Percentiles rank a stretch among this genome's conserved stretches.
Evolutionary conservation across 1,140 invertebrate species (phyloP).

Genomic region (Hetaerina americana): DNA sequence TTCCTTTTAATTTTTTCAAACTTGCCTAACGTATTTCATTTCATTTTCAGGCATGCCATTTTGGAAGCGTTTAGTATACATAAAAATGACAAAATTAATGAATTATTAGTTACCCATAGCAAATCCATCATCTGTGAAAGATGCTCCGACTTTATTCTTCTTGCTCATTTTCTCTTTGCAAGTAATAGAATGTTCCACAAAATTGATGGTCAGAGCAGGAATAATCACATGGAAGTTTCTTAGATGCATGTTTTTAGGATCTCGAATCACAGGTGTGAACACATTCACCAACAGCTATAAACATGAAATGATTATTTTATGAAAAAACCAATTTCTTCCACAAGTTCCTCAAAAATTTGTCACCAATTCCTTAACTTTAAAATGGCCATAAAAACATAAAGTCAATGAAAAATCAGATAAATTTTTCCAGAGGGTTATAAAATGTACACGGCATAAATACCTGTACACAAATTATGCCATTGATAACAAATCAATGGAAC

Average conservation of each 20-base stretch:
- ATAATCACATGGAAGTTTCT: conserved; percentile 90
- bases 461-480: too few species aligned
- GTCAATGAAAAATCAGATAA: background rate
- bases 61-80: too few species aligned
- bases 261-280: conserved; percentile 77
- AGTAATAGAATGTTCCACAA: conserved; percentile 81
- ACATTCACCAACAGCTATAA: conserved; percentile 74
- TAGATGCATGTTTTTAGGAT: conserved; percentile 78
- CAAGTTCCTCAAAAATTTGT: background rate
- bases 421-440: too few species aligned
- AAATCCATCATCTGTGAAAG: conserved; percentile 97
- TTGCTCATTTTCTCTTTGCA: conserved; percentile 84
- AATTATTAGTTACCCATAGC: conserved; percentile 71
- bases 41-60: too few species aligned
- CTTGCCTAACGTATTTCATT: too few species aligned
- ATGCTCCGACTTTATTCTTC: conserved; percentile 67
- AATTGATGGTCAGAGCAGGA: conserved; percentile 88
- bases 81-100: too few species aligned
- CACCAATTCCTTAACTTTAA: background rate
- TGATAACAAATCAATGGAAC: too few species aligned
- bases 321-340: background rate
- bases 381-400: background rate
- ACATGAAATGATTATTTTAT: conserved; percentile 1
- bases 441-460: too few species aligned
- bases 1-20: too few species aligned